Base-by-base conservation (phyloP, 2,888 invertebrate genomes). In the Epirrhoe tristata region DNA sequence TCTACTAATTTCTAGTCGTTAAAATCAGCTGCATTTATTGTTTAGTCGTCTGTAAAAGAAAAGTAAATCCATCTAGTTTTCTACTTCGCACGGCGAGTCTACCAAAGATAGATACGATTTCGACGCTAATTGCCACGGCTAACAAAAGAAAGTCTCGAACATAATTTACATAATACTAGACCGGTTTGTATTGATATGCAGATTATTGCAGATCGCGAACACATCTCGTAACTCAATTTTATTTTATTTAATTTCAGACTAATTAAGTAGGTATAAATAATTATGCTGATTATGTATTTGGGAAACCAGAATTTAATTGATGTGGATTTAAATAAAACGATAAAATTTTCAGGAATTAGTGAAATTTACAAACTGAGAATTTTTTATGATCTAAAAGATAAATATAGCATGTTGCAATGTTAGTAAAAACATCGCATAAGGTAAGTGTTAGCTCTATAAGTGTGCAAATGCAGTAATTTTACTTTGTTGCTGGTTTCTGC, bases 121-220 rank as follows among this genome's bases (percentile, higher is more conserved):
- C 60, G 36, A 72, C 75, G 79, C 74, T 82, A 83, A 85, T 82
- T 78, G 74, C 68, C 43, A 68, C 66, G 64, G 74, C 78, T 79
- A 80, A 82, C 79, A 81, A 77, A 84, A 81, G 85, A 85, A 85
- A 85, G 85, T 85, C 68, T 69, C 72, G 80, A 69, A 69, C 69
- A 66, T 72, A 70, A 82, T 85, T 85, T 85, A 81, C 84, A 83
- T 85, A 83, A 85, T 70, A 70, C 66, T 34, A 64, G 66, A 66
- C 74, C 66, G 61, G 69, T 63, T 71, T 39, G 61, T 59, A 70
- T 72, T 74, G 67, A 69, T 66, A 67, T 58, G 62, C 62, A 53
- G 55, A 62, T 46, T 58, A 53, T 50, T 58, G 62, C 62, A 53
- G 55, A 62, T 46, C 60, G 56, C 53, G 32, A 46, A 63, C 14